Evolutionary conservation across 2,797 vertebrate species (phyloP), one percentile per base, ranked within the genome.

Genomic region (Hoplostethus mediterraneus): DNA sequence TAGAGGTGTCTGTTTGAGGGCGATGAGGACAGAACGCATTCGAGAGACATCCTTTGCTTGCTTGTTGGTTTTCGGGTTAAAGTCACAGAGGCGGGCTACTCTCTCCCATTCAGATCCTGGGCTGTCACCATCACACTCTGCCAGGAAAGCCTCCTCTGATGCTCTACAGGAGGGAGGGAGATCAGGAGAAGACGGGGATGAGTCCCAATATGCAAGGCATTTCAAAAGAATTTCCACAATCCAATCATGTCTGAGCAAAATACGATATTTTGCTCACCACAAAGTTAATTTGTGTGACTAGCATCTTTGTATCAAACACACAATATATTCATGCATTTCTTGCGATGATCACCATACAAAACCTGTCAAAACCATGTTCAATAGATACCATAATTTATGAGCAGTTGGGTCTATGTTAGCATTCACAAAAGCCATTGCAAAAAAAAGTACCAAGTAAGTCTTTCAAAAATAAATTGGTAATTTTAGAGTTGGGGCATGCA

Each of bases 41-140:
- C 98, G 96, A 0, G 98, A 99, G 71, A 99, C 97, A 28, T 99
- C 98, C 94, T 99, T 99, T 55, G 96, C 97, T 88, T 98, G 93
- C 77, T 94, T 95, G 94, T 96, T 98, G 94, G 97, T 99, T 94
- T 99, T 99, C 59, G 98, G 98, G 73, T 99, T 99, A 95, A 99
- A 99, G 93, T 99, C 98, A 48, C 98, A 99, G 60, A 99, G 96
- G 56, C 97, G 96, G 44, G 97, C 98, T 73, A 99, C 98, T 80
- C 96, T 95, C 86, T 99, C 98, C 98, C 98, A 99, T 84, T 97
- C 97, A 0, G 97, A 93, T 76, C 97, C 98, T 0, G 97, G 96
- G 13, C 92, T 94, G 61, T 98, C 96, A 68, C 96, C 95, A 56
- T 97, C 96, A 30, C 87, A 95, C 82, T 99, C 98, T 66, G 97